Conservation (phyloP, 2,888 invertebrate genomes). For the Idaea dimidiata region DNA sequence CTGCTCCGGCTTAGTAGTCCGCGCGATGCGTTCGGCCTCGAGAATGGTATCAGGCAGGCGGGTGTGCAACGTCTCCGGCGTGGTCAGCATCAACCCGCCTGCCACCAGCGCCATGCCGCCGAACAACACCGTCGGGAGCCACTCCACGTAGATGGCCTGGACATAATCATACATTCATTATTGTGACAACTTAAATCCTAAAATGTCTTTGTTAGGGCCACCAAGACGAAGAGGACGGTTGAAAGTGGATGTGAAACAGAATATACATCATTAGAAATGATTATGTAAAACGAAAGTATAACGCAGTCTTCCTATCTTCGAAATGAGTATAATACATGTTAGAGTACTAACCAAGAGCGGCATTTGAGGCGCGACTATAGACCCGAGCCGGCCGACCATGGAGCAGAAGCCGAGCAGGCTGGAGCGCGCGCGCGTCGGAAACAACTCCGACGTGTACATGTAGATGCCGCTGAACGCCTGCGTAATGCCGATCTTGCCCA, state of each 20-base stretch:
- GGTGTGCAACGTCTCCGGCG: constrained; percentile 83
- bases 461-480: constrained; percentile 85
- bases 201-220: too few species aligned
- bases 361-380: constrained; percentile 87
- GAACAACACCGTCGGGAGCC: constrained; percentile 82
- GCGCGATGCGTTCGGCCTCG: constrained; percentile 77
- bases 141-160: constrained; percentile 74
- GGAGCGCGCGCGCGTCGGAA: constrained; percentile 86
- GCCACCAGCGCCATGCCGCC: constrained; percentile 78
- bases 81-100: constrained; percentile 78
- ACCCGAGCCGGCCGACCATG: constrained; percentile 87
- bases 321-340: background rate
- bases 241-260: too few species aligned
- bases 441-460: constrained; percentile 87
- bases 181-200: background rate
- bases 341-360: constrained; percentile 80
- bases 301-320: background rate
- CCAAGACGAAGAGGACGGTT: too few species aligned
- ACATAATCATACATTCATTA: constrained; percentile 1
- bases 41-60: constrained; percentile 82
- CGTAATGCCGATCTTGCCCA: constrained; percentile 85
- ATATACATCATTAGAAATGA: too few species aligned
- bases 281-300: too few species aligned
- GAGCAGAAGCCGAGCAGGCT: constrained; percentile 85
- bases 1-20: constrained; percentile 13